A percentile compares a stretch with the other conserved stretches of the same genome.
These are phyloP conservation scores for Spea multiplicata DNA, from an alignment of 2,113 vertebrate species.

Conservation along the genomic window DNA sequence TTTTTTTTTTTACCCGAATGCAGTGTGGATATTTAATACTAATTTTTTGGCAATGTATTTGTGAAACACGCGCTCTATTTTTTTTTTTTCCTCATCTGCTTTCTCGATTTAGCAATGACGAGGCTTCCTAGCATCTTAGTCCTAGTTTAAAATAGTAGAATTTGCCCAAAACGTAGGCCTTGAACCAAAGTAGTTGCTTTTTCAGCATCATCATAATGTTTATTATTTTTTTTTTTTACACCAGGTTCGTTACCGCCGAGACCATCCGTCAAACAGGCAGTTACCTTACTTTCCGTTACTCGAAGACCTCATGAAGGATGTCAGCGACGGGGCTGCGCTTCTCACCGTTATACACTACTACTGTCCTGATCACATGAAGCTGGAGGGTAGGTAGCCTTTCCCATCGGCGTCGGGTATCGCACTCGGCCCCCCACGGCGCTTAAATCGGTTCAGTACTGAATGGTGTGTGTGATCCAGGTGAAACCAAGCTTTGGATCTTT, in stretches of 20 bases:
- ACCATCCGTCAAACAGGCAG: conserved; percentile 80
- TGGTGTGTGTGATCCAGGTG: too few species aligned
- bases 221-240: neutral
- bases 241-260: conserved; percentile 91
- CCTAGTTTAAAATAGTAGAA: too few species aligned
- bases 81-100: too few species aligned
- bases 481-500: too few species aligned
- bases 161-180: too few species aligned
- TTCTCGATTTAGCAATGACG: too few species aligned
- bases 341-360: conserved; percentile 90
- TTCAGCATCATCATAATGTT: neutral
- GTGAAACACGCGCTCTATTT: too few species aligned
- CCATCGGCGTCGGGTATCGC: too few species aligned
- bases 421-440: too few species aligned
- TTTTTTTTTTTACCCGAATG: neutral
- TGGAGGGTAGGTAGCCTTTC: conserved; percentile 75
- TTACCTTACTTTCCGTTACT: conserved; percentile 83
- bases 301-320: conserved; percentile 86
- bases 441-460: too few species aligned
- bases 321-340: conserved; percentile 83
- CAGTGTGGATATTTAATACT: conserved; percentile 35
- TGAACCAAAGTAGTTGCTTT: neutral
- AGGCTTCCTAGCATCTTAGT: too few species aligned
- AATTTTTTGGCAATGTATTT: neutral
- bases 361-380: conserved; percentile 87